Base-by-base conservation (phyloP, 2,113 vertebrate species). In the Stigmatopora nigra region DNA sequence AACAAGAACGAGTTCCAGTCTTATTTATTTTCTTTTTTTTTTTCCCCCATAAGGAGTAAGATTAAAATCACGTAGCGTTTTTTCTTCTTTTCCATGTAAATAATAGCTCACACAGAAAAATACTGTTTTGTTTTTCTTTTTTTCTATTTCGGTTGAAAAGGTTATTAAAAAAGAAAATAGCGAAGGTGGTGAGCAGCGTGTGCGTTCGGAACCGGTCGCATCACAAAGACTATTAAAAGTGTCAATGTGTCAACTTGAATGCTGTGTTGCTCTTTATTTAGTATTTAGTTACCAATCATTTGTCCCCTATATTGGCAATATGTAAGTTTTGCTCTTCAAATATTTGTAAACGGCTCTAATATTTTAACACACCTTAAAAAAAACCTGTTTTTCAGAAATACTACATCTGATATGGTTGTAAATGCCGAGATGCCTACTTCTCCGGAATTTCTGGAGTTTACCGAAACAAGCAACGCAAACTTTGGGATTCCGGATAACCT, bases 21-120 rank as follows among this genome's bases (percentile, higher is more conserved):
- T 90, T 90, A 91, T 92, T 91, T 91, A 92, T 91, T 91, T 89
- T 67, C 78, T 63, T 16, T 78, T 73, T 67, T 67, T 65, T 69
- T 67, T 69, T 61, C 36, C 63, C 46, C 22, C 38, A 72, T 60
- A 63, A 75, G 64, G 60, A 57, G 67, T 63, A 75, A 72, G 80
- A 78, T 63, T 44, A 67, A 70, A 78, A 67, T 70, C 65, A 82
- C 61, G 83, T 87, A 84, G 86, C 76, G 69, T 79, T 84, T 76
- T 44, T 65, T 69, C 76, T 77, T 79, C 76, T 88, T 88, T 83
- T 87, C 81, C 84, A 78, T 92, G 91, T 91, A 92, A 89, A 92
- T 91, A 91, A 82, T 89, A 82, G 86, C 88, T 80, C 80, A 88
- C 89, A 82, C 75, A 84, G 88, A 87, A 85, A 41, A 79, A 80